Percentiles rank a stretch among this genome's conserved stretches.
Conservation (phyloP, 2,888 invertebrate species). For the Lymantria dispar region DNA sequence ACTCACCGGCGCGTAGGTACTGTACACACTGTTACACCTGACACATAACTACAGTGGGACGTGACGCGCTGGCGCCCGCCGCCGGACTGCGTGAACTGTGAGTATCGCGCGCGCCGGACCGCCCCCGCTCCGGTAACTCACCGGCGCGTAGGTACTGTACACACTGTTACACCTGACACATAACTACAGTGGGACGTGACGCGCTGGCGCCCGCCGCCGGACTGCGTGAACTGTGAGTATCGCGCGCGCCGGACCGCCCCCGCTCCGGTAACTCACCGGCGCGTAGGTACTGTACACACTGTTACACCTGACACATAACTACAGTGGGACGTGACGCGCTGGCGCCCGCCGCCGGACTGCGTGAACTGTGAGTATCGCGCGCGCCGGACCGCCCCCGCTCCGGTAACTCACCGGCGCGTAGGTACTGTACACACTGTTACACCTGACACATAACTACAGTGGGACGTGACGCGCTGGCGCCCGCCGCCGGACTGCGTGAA, state of each 20-base stretch:
- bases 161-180: background rate
- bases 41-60: slow-evolving; percentile 37
- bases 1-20: background rate
- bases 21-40: background rate
- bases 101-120: slow-evolving; percentile 60
- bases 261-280: too few relatives aligned
- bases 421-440: background rate
- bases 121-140: too few relatives aligned
- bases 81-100: slow-evolving; percentile 67
- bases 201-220: slow-evolving; percentile 83
- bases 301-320: background rate
- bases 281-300: background rate
- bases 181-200: slow-evolving; percentile 45
- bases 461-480: slow-evolving; percentile 82
- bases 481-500: slow-evolving; percentile 53
- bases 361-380: slow-evolving; percentile 86
- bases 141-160: background rate
- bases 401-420: background rate
- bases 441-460: background rate
- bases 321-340: slow-evolving; percentile 81
- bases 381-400: too few relatives aligned
- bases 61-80: slow-evolving; percentile 85
- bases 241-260: too few relatives aligned
- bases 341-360: slow-evolving; percentile 68
- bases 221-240: slow-evolving; percentile 83